These are phyloP conservation scores for Pseudolycoriella hygida DNA, from an alignment of 2,888 invertebrate species.

Conservation along the genomic window DNA sequence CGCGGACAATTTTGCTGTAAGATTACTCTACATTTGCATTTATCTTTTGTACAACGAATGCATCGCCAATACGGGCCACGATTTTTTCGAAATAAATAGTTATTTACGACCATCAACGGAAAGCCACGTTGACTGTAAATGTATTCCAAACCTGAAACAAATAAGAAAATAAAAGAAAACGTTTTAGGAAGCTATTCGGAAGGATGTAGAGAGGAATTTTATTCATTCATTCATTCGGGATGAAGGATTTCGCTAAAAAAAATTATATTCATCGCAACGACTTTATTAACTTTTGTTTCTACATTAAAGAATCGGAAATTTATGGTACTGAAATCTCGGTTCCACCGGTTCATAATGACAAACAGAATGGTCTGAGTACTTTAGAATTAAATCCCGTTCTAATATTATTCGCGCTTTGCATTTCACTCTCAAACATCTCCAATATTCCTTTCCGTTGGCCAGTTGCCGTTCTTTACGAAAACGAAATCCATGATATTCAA, in stretches of 20 bases:
- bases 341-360: too few species aligned
- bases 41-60: slow-evolving; percentile 17
- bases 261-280: too few species aligned
- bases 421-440: slow-evolving; percentile 13
- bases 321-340: too few species aligned
- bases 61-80: slow-evolving; percentile 21
- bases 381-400: slow-evolving; percentile 12
- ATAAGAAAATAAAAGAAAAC: not conserved
- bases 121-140: slow-evolving; percentile 20
- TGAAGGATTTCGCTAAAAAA: too few species aligned
- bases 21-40: slow-evolving; percentile 19
- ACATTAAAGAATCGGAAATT: too few species aligned
- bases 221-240: too few species aligned
- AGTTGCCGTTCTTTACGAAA: slow-evolving; percentile 13
- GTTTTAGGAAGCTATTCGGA: not conserved
- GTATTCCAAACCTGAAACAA: slow-evolving; percentile 15
- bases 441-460: slow-evolving; percentile 12
- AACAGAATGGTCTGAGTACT: slow-evolving; percentile 12
- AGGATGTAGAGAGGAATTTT: too few species aligned
- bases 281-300: too few species aligned
- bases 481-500: slow-evolving; percentile 11
- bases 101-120: slow-evolving; percentile 18
- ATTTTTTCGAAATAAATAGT: slow-evolving; percentile 20
- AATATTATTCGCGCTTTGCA: slow-evolving; percentile 15
- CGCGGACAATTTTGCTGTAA: slow-evolving; percentile 14